Base-by-base conservation (phyloP, 2,113 vertebrate species). In the Thryonomys swinderianus region DNA sequence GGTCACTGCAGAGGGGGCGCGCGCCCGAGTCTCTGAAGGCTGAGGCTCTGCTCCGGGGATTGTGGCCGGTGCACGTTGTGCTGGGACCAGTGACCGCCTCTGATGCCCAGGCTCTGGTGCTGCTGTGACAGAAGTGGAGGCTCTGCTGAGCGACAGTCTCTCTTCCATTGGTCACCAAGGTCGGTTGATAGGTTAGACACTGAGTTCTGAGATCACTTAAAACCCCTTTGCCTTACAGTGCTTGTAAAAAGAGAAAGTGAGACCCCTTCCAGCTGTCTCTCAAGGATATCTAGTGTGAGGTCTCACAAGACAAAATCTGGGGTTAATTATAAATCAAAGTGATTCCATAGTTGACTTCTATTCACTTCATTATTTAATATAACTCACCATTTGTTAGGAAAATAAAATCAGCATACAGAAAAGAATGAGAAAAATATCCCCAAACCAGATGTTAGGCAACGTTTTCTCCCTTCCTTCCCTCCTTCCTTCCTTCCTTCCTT, bases 311-410 rank as follows among this genome's bases (percentile, higher is more conserved):
- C 61, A 80, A 92, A 42, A 32, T 51, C 53, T 94, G 34, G 42
- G 45, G 73, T 59, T 94, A 30, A 71, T 85, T 88, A 82, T 7
- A 59, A 78, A 89, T 48, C 40, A 55, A 82, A 82, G 30, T 48
- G 59, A 89, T 16, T 32, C 73, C 66, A 10, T 55, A 53, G 67
- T 21, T 57, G 53, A 76, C 86, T 59, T 88, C 6, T 66, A 30
- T 23, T 88, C 82, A 81, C 66, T 93, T 73, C 53, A 62, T 85
- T 82, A 42, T 71, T 55, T 85, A 91, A 12, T 73, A 11, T 94
- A 73, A 81, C 51, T 84, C 86, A 61, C 13, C 51, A 59, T 85
- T 57, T 81, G n/a, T 82, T 85, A 57, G 76, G 62, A 76, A 62
- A 73, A n/a, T n/a, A n/a, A n/a, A 25, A 12, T 57, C 64, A 73